Base-by-base conservation (phyloP, 2,888 invertebrate species). In the Xestia ashworthii region DNA sequence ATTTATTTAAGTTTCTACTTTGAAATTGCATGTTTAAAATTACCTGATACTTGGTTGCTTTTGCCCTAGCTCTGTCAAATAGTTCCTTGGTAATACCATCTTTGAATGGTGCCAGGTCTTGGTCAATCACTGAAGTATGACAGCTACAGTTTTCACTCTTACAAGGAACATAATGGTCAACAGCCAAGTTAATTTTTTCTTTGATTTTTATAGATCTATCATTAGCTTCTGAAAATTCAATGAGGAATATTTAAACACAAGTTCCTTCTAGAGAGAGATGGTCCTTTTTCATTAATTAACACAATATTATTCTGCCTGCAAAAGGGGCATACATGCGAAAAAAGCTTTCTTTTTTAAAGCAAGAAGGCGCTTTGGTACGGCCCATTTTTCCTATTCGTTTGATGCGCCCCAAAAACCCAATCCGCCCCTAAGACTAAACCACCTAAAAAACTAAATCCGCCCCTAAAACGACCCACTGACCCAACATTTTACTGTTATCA, bases 31-130 rank as follows among this genome's bases (percentile, higher is more conserved):
- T 67, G 25, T 82, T 58, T 32, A 5, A 19, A 44, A 11, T 86
- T 88, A 96, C 96, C 93, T 96, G 96, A 88, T 96, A 96, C 80
- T 95, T 96, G 41, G 95, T 96, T 32, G 93, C 95, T 92, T 93
- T 96, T 12, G 93, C 87, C 70, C 91, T 95, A 58, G 98, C 97
- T 67, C 93, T 92, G 64, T 97, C 95, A 85, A 99, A 97, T 92
- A 97, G 95, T 83, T 98, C 96, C 88, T 97, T 96, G 0, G 97
- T 97, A 78, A 99, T 98, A 65, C 99, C 99, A 88, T 97, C 95
- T 86, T 97, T 95, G 93, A 98, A 99, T 11, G 97, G 97, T 73
- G 94, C 94, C 74, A 99, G 96, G 93, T 99, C 99, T 46, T 97
- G 94, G 19, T 97, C 93, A 75, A 99, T 97, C 11, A 98, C 97